Conservation (phyloP, 1,140 invertebrate genomes). For the Drosophila guanche region DNA sequence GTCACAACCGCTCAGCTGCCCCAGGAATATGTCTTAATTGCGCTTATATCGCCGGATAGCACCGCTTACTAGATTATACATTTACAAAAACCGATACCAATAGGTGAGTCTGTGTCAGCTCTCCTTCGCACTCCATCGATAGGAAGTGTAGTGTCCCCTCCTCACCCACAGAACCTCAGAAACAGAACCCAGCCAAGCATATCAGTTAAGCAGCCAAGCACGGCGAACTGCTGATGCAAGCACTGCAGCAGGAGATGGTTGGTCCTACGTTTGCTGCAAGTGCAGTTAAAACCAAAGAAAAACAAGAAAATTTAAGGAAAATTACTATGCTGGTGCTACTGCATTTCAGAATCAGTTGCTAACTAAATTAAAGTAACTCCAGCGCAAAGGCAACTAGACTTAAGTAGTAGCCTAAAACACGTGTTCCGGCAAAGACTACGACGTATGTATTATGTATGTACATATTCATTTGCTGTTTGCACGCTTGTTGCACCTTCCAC, state of each 20-base stretch:
- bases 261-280: conserved; percentile 39
- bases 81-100: conserved; percentile 20
- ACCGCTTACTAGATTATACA: conserved; percentile 37
- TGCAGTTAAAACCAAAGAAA: conserved; percentile 44
- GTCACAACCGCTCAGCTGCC: background rate
- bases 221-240: conserved; percentile 6
- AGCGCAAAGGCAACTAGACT: conserved; percentile 41
- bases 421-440: background rate
- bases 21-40: conserved; percentile 12
- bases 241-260: conserved; percentile 37
- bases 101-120: conserved; percentile 37
- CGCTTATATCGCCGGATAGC: conserved; percentile 24
- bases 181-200: conserved; percentile 17
- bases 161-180: background rate
- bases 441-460: too few relatives aligned
- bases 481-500: background rate
- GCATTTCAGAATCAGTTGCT: conserved; percentile 61
- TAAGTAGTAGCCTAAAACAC: conserved; percentile 25
- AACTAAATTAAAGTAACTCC: conserved; percentile 71
- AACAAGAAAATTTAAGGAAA: conserved; percentile 31
- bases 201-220: conserved; percentile 31
- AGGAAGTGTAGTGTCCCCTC: conserved; percentile 35
- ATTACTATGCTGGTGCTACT: conserved; percentile 51
- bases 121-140: conserved; percentile 46
- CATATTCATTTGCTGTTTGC: background rate